Evolutionary conservation across 2,113 vertebrate species (phyloP), one percentile per base, ranked within the genome.

Genomic region (Dipodomys merriami): DNA sequence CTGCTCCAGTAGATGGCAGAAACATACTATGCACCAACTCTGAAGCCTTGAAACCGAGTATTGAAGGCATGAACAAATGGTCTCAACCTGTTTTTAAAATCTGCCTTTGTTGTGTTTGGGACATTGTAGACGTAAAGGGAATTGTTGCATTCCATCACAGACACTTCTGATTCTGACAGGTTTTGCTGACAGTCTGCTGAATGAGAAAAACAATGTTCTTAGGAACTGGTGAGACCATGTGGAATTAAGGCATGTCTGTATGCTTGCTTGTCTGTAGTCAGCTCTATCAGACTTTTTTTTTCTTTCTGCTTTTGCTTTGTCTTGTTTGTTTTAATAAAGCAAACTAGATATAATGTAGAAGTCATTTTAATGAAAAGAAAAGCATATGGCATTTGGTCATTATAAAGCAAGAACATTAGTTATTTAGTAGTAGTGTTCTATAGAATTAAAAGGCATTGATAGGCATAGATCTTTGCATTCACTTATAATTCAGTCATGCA

Each of bases 1-100:
- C 91, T 88, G 5, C 8, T 86, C 91, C 98, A 97, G 96, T 96
- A 98, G 98, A 90, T 98, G 98, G 98, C 98, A 98, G 96, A 96
- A 68, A 74, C 77, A 95, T 74, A 93, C 97, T 87, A 92, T 6
- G 0, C 69, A 94, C 91, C 62, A 15, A 12, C 84, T 77, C 82
- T 39, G 35, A 83, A 20, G 71, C 13, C 29, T 71, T 90, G 53
- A 81, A 87, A 90, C 62, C 64, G 76, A 73, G 53, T 77, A 57
- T 73, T 89, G 74, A 90, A n/a, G 68, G 46, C 33, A 39, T 92
- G 78, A 96, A 90, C 73, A 87, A 93, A 79, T 93, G 18, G 39
- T 71, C 79, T 95, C 93, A 93, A 91, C 57, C 57, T 90, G 29
- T 95, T 96, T 97, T 96, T 68, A 93, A 96, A 97, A 94, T 84